Base-by-base conservation (phyloP, 2,797 vertebrate species). In the Parauchenoglanis ngamensis region DNA sequence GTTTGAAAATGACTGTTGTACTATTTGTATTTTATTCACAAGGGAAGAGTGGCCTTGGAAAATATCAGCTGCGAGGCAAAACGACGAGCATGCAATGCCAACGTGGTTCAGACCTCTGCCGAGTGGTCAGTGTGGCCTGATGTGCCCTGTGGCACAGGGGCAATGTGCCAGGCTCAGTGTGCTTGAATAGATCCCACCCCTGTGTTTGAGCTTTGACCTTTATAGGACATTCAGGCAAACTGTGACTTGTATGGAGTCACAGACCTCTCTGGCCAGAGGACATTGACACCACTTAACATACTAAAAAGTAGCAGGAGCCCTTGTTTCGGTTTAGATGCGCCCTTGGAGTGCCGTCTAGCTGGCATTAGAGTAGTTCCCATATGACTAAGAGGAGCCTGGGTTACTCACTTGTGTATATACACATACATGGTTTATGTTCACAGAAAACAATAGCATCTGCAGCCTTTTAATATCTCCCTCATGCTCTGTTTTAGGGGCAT, bases 121-220 rank as follows among this genome's bases (percentile, higher is more conserved):
- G 57, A 57, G 76, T 83, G 87, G 77, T 67, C 88, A 84, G 8
- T 46, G n/a, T 84, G 79, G 65, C 81, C 75, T 72, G 67, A 61
- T 44, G 35, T 86, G 88, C 80, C 89, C 85, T 28, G 56, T 84
- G 87, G 87, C 87, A 67, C 56, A 49, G 40, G 67, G 85, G 86
- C 83, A 25, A 28, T 70, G 28, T 84, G 83, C 88, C 87, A 89
- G 72, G 35, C 44, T 83, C 81, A 84, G 68, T 21, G 57, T 77
- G 68, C 86, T 86, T 84, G 75, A 84, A 86, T 65, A 70, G 35
- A 87, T 89, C 70, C 79, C 87, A 77, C 35, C 84, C 28, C 73
- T 87, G 31, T 85, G 86, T 85, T 86, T 87, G 87, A 83, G 68
- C 76, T 83, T 49, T 87, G 89, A 88, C 87, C 90, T 91, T 70